Conservation (phyloP, 1,140 invertebrate genomes). For the Dendroctonus ponderosae region DNA sequence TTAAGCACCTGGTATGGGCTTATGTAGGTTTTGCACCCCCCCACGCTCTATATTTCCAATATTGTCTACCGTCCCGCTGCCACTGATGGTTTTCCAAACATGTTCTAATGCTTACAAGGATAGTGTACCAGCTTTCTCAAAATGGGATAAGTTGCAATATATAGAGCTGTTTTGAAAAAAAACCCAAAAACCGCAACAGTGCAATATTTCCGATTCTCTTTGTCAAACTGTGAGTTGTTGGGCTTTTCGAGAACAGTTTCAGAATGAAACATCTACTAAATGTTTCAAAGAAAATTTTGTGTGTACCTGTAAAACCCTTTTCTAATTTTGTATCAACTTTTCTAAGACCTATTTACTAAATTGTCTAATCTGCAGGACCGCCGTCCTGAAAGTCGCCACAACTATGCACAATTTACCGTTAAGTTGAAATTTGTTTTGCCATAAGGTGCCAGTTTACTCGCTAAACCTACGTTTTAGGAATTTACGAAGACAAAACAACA, state of each 20-base stretch:
- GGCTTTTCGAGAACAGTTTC: no score
- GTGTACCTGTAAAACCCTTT: conserved; percentile 30
- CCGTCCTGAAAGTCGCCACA: conserved; percentile 14
- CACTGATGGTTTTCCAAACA: no score
- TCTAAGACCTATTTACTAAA: conserved; percentile 32
- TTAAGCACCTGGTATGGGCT: not conserved
- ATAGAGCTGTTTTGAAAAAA: no score
- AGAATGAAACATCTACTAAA: conserved; percentile 12
- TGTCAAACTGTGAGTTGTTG: no score
- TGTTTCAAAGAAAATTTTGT: conserved; percentile 33
- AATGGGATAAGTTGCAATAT: no score
- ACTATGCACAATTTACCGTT: conserved; percentile 35
- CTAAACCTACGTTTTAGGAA: conserved; percentile 31
- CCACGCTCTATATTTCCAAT: conserved; percentile 7
- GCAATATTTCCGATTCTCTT: no score
- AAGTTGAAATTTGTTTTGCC: conserved; percentile 40
- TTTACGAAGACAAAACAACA: not conserved
- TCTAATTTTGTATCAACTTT: conserved; percentile 26
- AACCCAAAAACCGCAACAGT: no score
- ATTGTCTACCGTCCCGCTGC: conserved; percentile 22
- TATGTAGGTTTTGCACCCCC: conserved; percentile 19
- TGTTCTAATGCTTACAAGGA: no score
- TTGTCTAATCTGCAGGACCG: conserved; percentile 23
- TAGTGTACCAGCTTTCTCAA: no score
- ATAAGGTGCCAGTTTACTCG: conserved; percentile 47